Evolutionary conservation across 2,888 invertebrate species (phyloP), one percentile per base, ranked within the genome.

Genomic region (Leistus spinibarbis): DNA sequence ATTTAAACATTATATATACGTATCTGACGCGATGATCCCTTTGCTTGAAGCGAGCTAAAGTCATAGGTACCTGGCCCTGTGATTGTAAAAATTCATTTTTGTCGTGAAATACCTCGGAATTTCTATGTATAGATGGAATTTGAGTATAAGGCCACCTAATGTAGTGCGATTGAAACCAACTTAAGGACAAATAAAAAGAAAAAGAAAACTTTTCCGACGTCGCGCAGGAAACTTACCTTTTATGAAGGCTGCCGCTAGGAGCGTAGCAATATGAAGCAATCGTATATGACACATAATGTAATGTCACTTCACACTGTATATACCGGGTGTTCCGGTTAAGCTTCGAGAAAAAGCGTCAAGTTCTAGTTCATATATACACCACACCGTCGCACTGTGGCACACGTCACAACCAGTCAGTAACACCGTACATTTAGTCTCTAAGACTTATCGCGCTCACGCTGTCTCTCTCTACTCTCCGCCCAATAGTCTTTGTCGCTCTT

Each of bases 371-470:
- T 40, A 40, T 40, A 40, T 40, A 40, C 40, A 40, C 40, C 40
- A 40, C 40, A 40, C 40, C 40, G 40, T 40, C 40, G 40, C 40
- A 40, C 40, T 40, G 40, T 40, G 40, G 64, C n/a, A 20, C 17
- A 16, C 63, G 23, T 64, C 64, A 64, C 64, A 23, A 64, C n/a
- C 63, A 63, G 63, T 63, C 63, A 63, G 23, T 63, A 10, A 9
- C 64, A 64, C 64, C 16, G 64, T 64, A 23, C 23, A 64, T 64
- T 64, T 64, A 64, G 27, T 64, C 64, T 23, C 3, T 20, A 23
- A 64, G 24, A 27, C 13, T 64, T 64, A 19, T 57, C 20, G 57
- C 13, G 10, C 17, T 57, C 57, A 17, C 57, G 20, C 13, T 20
- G 20, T 9, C 57, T 17, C 20, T 57, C 20, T 23, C 23, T 63